These are phyloP conservation scores for Oryctes rhinoceros DNA, from an alignment of 1,140 invertebrate genomes.

Conservation along the genomic window DNA sequence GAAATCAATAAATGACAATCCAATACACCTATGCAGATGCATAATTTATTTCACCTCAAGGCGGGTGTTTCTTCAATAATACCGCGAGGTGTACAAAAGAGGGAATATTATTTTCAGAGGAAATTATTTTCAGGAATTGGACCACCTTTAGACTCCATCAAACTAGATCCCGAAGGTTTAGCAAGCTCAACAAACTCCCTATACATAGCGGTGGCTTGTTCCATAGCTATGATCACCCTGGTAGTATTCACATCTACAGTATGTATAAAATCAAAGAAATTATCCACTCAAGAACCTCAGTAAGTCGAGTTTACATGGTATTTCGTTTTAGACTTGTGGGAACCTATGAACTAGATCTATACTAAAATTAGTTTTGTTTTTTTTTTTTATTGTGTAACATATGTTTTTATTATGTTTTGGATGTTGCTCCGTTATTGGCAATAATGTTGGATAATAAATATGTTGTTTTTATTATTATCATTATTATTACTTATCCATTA, in stretches of 20 bases:
- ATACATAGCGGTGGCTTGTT: conserved; percentile 82
- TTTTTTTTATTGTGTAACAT: too few relatives aligned
- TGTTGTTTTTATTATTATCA: too few relatives aligned
- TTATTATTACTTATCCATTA: too few relatives aligned
- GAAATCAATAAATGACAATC: conserved; percentile 29
- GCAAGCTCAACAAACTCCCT: conserved; percentile 73
- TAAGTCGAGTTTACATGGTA: conserved; percentile 61
- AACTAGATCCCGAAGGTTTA: conserved; percentile 68
- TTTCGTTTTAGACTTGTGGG: conserved; percentile 44
- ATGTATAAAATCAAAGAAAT: conserved; percentile 82
- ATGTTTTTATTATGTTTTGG: too few relatives aligned
- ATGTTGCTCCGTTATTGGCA: too few relatives aligned
- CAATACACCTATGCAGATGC: not conserved
- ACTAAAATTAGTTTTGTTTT: too few relatives aligned
- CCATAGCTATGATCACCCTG: conserved; percentile 77
- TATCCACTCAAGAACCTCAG: conserved; percentile 78
- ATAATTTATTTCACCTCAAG: not conserved
- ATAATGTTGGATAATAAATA: too few relatives aligned
- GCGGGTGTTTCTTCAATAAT: not conserved
- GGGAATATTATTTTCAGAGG: too few relatives aligned
- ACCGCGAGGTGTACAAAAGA: not conserved
- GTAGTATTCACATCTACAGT: conserved; percentile 76
- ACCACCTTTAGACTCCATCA: conserved; percentile 24
- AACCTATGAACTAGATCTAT: not conserved
- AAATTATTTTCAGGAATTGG: conserved; percentile 6